Base-by-base conservation (phyloP, 2,113 vertebrate species). In the Lontra canadensis region DNA sequence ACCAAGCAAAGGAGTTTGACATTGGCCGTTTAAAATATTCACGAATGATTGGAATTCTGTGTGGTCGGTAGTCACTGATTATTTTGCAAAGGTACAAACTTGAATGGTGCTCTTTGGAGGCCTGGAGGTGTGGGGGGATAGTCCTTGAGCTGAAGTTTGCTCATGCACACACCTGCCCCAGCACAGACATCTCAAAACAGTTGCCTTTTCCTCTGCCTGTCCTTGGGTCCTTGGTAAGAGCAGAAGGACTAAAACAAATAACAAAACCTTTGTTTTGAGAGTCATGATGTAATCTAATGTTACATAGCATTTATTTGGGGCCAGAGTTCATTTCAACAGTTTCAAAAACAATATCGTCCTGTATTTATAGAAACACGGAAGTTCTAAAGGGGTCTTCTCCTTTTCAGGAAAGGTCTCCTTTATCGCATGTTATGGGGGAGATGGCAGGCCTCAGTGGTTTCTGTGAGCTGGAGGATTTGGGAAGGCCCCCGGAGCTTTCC, bases 401-500 rank as follows among this genome's bases (percentile, higher is more conserved):
- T 59, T 65, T 59, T 25, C 15, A 10, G 42, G 44, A 67, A 34
- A 17, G 63, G 6, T 92, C 13, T 34, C 52, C 47, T 52, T 87
- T 65, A 10, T 61, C 21, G 26, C 36, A 6, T 55, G 13, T 76
- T 76, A 1, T 14, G 0, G 2, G 63, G 47, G 8, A 29, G 74
- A 17, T 14, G 21, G 31, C 36, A 2, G 21, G 36, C 65, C 15
- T 13, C 1, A 10, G 1, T 65, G 80, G 15, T 61, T 1, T 63
- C 23, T 71, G 57, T 83, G 88, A 82, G 81, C 67, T 47, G 34
- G 76, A 95, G 80, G 49, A 15, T 44, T 76, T 20, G 20, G 59
- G 44, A 57, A 87, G 73, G 42, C 36, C 52, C 49, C n/a, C 0
- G 0, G 63, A 81, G 63, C 79, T 39, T 42, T 71, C 23, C 79